These are phyloP conservation scores for Scaptomyza polygonia DNA, from an alignment of 2,888 invertebrate genomes.

Conservation along the genomic window DNA sequence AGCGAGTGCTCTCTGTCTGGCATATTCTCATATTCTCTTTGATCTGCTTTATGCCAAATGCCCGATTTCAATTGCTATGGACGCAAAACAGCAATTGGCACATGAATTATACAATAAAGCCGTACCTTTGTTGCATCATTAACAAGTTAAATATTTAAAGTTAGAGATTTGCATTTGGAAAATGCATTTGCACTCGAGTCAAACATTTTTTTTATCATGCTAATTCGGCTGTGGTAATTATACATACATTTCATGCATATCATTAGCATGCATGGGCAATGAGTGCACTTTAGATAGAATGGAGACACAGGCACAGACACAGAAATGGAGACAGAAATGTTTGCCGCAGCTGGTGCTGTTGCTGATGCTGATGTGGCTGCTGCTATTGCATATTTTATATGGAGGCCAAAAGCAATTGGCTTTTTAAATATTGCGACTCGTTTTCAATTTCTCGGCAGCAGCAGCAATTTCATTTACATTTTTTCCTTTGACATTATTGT, in stretches of 20 bases:
- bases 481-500: conserved; percentile 64
- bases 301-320: neutral
- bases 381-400: conserved; percentile 53
- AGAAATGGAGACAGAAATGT: conserved; percentile 1
- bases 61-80: conserved; percentile 10
- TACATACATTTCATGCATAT: conserved; percentile 60
- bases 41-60: conserved; percentile 24
- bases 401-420: conserved; percentile 46
- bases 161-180: conserved; percentile 26
- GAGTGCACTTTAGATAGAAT: conserved; percentile 44
- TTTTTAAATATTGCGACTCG: conserved; percentile 66
- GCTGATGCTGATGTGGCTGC: conserved; percentile 27
- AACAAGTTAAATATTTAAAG: conserved; percentile 54
- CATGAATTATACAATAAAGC: conserved; percentile 5
- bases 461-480: conserved; percentile 60
- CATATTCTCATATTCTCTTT: neutral
- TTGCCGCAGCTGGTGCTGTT: conserved; percentile 10
- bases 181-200: conserved; percentile 29
- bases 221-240: conserved; percentile 50
- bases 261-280: conserved; percentile 67
- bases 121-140: conserved; percentile 34
- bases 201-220: conserved; percentile 32
- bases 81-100: neutral
- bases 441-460: conserved; percentile 63
- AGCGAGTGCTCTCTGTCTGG: neutral